Base-by-base conservation (phyloP, 2,113 vertebrate species). In the Ranitomeya variabilis region DNA sequence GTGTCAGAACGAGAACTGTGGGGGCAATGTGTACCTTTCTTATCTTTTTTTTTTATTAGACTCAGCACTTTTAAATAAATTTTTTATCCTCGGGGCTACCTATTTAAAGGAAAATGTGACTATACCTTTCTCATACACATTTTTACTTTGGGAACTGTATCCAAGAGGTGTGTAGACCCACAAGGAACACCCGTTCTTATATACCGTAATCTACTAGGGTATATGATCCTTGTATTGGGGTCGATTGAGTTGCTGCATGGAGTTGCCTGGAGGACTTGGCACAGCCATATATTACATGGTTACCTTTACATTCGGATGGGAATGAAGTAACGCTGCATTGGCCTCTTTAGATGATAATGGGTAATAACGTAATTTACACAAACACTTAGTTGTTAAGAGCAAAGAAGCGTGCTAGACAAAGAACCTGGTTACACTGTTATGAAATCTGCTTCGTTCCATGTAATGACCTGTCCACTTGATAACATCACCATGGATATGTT, bases 401-500 rank as follows among this genome's bases (percentile, higher is more conserved):
- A 19, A 74, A 7, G 7, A 51, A 74, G 71, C 71, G 16, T 51
- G 16, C 31, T 74, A 45, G 14, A 51, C 73, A 76, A 76, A 52
- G 73, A 21, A 15, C 45, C 26, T 51, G 73, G 18, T 76, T 52
- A 76, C 37, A 52, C 37, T 51, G 21, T 21, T 51, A 76, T 19
- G 73, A 52, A 31, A 64, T 37, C 19, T 16, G 51, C 2, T 60
- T 64, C 7, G 9, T 14, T 83, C 37, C 37, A 66, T 83, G 60
- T 66, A 83, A 21, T 66, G 80, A 31, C 37, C 26, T 64, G 57
- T 83, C 19, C 60, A 62, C 21, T 62, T 83, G 60, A 51, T 66
- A 83, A 83, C 13, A 62, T 83, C 60, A 21, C 80, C 37, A 83
- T 83, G 80, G 26, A 21, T 83, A n/a, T 83, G 80, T 64, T 83